Conservation (phyloP, 2,113 vertebrate species). For the Neotoma lepida region DNA sequence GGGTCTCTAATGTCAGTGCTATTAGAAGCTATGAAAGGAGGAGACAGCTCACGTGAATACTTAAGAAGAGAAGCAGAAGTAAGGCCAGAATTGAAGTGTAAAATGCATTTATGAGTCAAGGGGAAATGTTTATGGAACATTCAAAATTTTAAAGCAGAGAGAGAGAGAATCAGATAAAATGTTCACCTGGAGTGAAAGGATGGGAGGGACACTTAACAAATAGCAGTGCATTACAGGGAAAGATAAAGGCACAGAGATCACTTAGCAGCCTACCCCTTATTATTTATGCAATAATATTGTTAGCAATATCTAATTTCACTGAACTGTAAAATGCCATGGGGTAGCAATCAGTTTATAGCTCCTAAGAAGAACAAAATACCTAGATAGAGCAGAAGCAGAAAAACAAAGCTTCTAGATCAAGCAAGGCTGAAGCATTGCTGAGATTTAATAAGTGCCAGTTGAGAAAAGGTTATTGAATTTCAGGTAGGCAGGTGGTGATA, state of each 20-base stretch:
- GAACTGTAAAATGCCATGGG: neutral
- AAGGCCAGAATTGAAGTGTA: neutral
- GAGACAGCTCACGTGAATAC: neutral
- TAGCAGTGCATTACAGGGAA: neutral
- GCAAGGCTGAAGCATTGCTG: slow-evolving; percentile 44
- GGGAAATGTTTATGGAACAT: neutral
- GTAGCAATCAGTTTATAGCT: neutral
- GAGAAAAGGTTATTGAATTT: slow-evolving; percentile 70
- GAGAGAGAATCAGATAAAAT: neutral
- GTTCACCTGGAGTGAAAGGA: neutral
- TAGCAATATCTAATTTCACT: neutral
- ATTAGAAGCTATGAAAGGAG: neutral
- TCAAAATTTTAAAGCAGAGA: neutral
- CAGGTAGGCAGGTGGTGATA: slow-evolving; percentile 69
- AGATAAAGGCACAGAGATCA: neutral
- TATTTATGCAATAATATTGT: neutral
- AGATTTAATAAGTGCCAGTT: slow-evolving; percentile 64
- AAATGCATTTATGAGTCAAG: neutral
- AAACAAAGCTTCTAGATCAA: slow-evolving; percentile 51
- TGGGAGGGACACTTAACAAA: neutral
- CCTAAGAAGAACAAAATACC: neutral
- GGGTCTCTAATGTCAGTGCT: neutral
- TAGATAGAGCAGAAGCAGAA: slow-evolving; percentile 4
- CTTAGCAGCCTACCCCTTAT: neutral
- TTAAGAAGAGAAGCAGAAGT: neutral